Evolutionary conservation across 2,888 invertebrate genomes (phyloP), one percentile per base, ranked within the genome.

Genomic region (Junonia oenone): DNA sequence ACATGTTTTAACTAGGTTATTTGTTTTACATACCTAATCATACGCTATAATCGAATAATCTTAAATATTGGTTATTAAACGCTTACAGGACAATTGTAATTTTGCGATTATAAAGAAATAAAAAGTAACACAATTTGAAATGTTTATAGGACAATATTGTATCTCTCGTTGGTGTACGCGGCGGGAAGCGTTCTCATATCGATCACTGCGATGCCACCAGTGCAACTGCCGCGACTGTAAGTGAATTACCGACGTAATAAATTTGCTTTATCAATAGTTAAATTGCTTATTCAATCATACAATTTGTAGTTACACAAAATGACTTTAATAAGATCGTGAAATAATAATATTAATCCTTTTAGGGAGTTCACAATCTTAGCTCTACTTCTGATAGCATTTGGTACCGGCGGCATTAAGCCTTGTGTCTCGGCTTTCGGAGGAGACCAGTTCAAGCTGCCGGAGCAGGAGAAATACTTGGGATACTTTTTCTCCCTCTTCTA

Each of bases 391-490:
- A 96, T 99, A 68, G 97, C 97, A 0, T 69, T 98, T 11, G 98
- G 98, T 0, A 97, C 98, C 0, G 98, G 98, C 1, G 98, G 98
- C 1, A 99, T 99, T 67, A 99, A 99, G 74, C 98, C 98, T 0
- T 98, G 98, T 72, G 98, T 99, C 0, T 92, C 97, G 0, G 97
- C 98, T 0, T 98, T 99, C 78, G 99, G 98, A 0, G 98, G 98
- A 0, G 98, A 99, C 78, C 98, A 98, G 83, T 98, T 98, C 80
- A 90, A 93, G 46, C 67, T 96, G 46, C 96, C 96, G 0, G 94
- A 95, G 63, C 96, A 98, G 83, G 94, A 93, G 67, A 88, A 87
- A 66, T 94, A 96, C 73, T 86, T 98, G 58, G 93, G 94, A 13
- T 93, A 93, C 58, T 99, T 97, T 87, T 99, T 99, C 87, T 98